Evolutionary conservation across 2,888 invertebrate species (phyloP), one percentile per base, ranked within the genome.

Genomic region (Xylocampa areola): DNA sequence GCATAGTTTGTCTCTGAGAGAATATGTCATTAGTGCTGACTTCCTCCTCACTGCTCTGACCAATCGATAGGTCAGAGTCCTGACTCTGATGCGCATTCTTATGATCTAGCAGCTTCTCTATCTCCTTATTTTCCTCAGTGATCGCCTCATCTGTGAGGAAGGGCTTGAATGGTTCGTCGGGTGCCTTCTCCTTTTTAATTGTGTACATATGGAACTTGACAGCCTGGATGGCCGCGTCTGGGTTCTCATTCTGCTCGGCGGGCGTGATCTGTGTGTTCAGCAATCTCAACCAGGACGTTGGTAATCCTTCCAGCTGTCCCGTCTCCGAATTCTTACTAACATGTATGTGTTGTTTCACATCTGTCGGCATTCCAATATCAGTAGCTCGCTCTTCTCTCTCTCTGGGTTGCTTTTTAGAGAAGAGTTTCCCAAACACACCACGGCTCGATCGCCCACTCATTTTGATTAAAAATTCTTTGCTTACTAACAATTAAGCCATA

Each of bases 181-280:
- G 95, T 40, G 96, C 96, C 76, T 97, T 97, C 80, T 97, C 97
- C 77, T 97, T 97, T 81, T 97, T 97, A 71, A 97, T 97, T 7
- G 97, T 96, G 89, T 97, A 97, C 85, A 98, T 97, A 85, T 98
- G 98, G 84, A 96, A 98, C 81, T 97, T 97, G 47, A 99, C 96
- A 19, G 98, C 99, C 82, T 98, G 97, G 51, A 98, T 95, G 1
- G 98, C 98, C 29, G 98, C 98, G 78, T 96, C 96, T 2, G 98
- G 98, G 91, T 99, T 97, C 78, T 98, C 96, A 85, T 96, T 95
- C 88, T 98, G 98, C 84, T 98, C 98, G 32, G 96, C 97, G 76
- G 96, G 96, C 29, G 97, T 97, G 68, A 98, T 97, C 84, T 98
- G 97, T 11, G 96, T 95, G 79, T 97, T 96, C 72, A 98, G 94